These are phyloP conservation scores for Leptoteleia sp. DNA, from an alignment of 1,140 invertebrate genomes.

Conservation along the genomic window DNA sequence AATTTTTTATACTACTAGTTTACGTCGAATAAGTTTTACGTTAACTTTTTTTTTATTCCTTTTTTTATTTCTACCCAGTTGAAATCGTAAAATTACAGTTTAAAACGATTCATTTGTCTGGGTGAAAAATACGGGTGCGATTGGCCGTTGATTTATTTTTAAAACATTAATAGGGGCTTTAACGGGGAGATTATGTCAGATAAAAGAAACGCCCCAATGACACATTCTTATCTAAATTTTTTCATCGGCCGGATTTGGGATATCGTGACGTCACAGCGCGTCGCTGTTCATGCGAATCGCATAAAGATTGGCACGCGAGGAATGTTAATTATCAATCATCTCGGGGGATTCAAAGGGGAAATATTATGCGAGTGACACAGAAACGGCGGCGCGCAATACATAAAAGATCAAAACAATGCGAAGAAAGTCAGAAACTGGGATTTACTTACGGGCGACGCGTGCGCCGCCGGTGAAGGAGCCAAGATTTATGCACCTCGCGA, in stretches of 20 bases:
- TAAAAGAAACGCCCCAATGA: constrained; percentile 18
- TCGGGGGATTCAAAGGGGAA: constrained; percentile 38
- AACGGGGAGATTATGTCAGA: too few relatives aligned
- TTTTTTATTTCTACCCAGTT: too few relatives aligned
- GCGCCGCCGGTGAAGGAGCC: constrained; percentile 9
- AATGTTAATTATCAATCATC: constrained; percentile 61
- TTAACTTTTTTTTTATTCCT: too few relatives aligned
- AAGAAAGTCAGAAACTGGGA: constrained; percentile 49
- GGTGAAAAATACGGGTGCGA: too few relatives aligned
- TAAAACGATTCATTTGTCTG: too few relatives aligned
- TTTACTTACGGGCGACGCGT: constrained; percentile 16
- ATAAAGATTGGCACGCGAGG: constrained; percentile 38
- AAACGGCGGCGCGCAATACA: constrained; percentile 46
- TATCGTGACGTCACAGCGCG: constrained; percentile 20
- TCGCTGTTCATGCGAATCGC: constrained; percentile 28
- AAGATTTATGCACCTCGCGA: constrained; percentile 40
- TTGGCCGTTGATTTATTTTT: too few relatives aligned
- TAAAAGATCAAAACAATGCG: constrained; percentile 48
- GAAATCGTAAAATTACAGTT: too few relatives aligned
- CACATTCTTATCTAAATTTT: constrained; percentile 25
- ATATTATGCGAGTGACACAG: constrained; percentile 55
- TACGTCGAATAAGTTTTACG: too few relatives aligned
- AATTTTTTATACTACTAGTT: too few relatives aligned
- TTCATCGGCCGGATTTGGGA: constrained; percentile 1
- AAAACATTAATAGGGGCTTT: too few relatives aligned